Conservation (phyloP, 2,113 vertebrate species). For the Chaetura pelagica region DNA sequence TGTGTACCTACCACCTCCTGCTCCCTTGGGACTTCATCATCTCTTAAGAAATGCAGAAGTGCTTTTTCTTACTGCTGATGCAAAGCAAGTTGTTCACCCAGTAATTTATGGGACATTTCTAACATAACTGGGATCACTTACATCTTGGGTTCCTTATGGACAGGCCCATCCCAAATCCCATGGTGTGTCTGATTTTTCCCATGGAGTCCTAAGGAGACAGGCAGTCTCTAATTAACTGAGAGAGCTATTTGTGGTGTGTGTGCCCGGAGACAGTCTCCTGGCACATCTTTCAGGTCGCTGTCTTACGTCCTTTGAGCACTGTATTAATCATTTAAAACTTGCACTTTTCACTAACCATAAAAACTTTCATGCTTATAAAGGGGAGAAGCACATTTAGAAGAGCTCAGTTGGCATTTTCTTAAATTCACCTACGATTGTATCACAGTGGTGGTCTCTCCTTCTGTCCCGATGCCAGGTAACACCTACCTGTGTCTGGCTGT, state of each 20-base stretch:
- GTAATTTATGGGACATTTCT: not conserved
- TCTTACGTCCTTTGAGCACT: accelerated
- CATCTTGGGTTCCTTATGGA: not conserved
- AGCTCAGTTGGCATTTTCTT: not conserved
- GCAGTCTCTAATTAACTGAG: not conserved
- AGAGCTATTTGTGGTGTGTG: not conserved
- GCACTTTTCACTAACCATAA: not conserved
- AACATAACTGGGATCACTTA: not conserved
- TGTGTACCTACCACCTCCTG: not conserved
- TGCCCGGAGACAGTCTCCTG: accelerated
- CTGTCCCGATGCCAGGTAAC: constrained; percentile 76
- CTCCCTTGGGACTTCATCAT: not conserved
- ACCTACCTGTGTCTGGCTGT: constrained; percentile 96
- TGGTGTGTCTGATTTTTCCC: not conserved
- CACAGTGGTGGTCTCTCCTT: not conserved
- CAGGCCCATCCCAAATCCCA: not conserved
- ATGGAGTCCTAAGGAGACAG: not conserved
- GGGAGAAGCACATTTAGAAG: not conserved
- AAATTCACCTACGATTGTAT: accelerated
- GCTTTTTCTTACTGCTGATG: not conserved
- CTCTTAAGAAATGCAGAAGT: not conserved
- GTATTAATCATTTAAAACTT: not conserved
- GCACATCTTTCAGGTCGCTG: not conserved
- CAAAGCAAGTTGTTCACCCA: not conserved
- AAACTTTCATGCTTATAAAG: accelerated